Evolutionary conservation across 2,888 invertebrate species (phyloP).

Genomic region (Pristionchus arcanus): DNA sequence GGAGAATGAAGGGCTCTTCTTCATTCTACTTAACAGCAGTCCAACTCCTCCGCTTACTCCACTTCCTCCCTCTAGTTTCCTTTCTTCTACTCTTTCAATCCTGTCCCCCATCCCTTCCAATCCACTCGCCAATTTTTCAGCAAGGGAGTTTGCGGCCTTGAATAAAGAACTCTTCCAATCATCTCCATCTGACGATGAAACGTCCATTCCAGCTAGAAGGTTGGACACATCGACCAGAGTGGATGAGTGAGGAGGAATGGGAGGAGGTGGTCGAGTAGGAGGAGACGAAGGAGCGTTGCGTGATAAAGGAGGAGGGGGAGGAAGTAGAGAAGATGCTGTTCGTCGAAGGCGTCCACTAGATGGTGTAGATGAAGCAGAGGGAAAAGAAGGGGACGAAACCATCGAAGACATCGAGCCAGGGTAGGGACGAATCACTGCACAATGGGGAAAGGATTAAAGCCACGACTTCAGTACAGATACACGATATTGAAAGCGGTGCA

Average conservation of each 20-base stretch:
- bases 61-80: neutral
- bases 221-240: neutral
- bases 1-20: constrained; percentile 50
- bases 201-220: constrained; percentile 47
- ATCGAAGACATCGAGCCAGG: neutral
- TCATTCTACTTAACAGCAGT: constrained; percentile 50
- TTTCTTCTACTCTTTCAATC: neutral
- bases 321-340: neutral
- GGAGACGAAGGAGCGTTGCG: constrained; percentile 8
- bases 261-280: constrained; percentile 23
- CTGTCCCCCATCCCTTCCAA: constrained; percentile 18
- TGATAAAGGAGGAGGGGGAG: neutral
- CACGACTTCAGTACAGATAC: neutral
- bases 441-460: neutral
- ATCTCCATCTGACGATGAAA: constrained; percentile 21
- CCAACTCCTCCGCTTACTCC: constrained; percentile 33
- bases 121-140: constrained; percentile 29
- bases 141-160: constrained; percentile 53
- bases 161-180: constrained; percentile 49
- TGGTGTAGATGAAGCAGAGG: neutral
- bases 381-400: constrained; percentile 15
- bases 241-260: constrained; percentile 14
- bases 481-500: constrained; percentile 19
- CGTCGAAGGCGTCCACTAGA: constrained; percentile 21
- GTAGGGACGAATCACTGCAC: constrained; percentile 52